Percentiles rank a stretch among this genome's conserved stretches.
Evolutionary conservation across 2,113 vertebrate species (phyloP).

Genomic region (Rousettus leschenaultii): DNA sequence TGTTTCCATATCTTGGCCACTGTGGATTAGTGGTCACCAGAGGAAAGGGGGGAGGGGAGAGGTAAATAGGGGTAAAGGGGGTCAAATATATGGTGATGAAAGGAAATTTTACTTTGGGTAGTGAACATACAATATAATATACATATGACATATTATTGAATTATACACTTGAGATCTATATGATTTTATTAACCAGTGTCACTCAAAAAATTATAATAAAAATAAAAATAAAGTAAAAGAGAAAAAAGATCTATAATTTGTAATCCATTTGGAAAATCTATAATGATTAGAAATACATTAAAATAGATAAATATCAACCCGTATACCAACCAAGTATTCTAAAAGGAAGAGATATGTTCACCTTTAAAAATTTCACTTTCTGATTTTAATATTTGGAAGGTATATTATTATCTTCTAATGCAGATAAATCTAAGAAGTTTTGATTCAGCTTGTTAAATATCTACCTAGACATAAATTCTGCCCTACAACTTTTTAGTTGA

Average conservation of each 20-base stretch:
- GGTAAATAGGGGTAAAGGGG: no score
- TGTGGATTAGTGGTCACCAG: no score
- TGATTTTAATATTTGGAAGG: neutral
- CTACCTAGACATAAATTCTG: neutral
- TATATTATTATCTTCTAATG: neutral
- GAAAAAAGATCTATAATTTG: neutral
- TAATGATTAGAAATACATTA: neutral
- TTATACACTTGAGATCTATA: no score
- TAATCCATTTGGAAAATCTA: neutral
- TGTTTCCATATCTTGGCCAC: no score
- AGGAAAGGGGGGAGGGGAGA: no score
- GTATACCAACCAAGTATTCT: neutral
- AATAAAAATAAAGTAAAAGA: no score
- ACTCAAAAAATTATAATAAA: no score
- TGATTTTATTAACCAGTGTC: no score
- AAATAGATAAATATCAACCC: neutral
- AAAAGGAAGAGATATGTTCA: neutral
- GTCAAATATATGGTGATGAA: no score
- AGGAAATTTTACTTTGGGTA: no score
- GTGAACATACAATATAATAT: no score
- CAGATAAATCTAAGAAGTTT: neutral
- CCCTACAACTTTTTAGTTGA: neutral
- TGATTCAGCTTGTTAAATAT: neutral
- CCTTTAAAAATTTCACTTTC: neutral
- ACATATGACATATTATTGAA: no score